A percentile compares a stretch with the other conserved stretches of the same genome.
Conservation (phyloP, 1,140 invertebrate genomes). For the Lordiphosa collinella region DNA sequence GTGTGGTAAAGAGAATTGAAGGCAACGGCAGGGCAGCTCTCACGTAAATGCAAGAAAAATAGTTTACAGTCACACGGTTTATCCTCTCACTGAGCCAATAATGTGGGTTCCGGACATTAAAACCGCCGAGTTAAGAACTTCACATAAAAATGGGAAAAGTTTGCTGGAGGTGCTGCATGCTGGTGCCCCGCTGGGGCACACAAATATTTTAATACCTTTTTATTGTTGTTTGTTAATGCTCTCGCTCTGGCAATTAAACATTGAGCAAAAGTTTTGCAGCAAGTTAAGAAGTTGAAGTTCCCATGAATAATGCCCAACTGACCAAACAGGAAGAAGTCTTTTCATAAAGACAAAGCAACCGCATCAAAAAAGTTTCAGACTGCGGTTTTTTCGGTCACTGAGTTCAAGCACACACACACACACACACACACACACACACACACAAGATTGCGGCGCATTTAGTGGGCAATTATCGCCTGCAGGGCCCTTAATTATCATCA, state of each 20-base stretch:
- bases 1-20: constrained; percentile 13
- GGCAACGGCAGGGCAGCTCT: constrained; percentile 3
- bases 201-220: constrained; percentile 27
- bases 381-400: constrained; percentile 33
- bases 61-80: constrained; percentile 61
- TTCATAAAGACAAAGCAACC: constrained; percentile 38
- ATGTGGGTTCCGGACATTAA: constrained; percentile 37
- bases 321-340: constrained; percentile 11
- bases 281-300: constrained; percentile 32
- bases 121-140: constrained; percentile 18
- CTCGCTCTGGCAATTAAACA: constrained; percentile 31
- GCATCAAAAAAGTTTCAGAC: constrained; percentile 45
- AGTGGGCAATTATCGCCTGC: constrained; percentile 76
- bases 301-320: constrained; percentile 43
- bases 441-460: constrained; percentile 57
- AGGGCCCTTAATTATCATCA: constrained; percentile 65
- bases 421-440: constrained; percentile 5
- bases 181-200: not conserved
- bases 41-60: constrained; percentile 73
- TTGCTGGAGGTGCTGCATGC: not conserved
- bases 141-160: constrained; percentile 18
- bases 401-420: not conserved
- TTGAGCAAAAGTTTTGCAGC: constrained; percentile 18
- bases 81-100: constrained; percentile 58
- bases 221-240: constrained; percentile 11